phyloP scores from a whole-genome alignment of 2,113 vertebrate genomes.

The Phaethornis superciliosus region DNA sequence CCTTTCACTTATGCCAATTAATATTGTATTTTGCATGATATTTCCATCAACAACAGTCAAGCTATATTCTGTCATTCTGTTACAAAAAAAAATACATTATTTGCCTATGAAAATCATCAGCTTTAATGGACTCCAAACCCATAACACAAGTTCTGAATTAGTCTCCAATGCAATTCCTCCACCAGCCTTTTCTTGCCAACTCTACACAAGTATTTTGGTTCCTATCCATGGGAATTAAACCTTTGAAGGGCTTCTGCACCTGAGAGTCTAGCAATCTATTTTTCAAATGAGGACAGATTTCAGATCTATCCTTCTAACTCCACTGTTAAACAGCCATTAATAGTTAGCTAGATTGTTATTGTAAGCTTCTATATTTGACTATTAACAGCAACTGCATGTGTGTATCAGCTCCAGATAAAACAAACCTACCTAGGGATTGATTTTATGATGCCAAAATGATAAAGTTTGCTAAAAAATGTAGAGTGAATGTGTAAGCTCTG shows the following conservation, averaged over 20 bases:
- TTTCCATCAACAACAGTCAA: not conserved
- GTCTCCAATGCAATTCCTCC: not conserved
- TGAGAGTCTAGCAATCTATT: not conserved
- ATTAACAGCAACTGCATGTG: slow-evolving; percentile 23
- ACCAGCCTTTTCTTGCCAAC: not conserved
- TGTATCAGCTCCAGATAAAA: slow-evolving; percentile 32
- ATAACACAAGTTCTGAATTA: not conserved
- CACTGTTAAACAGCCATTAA: slow-evolving; percentile 18
- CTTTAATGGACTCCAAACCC: not conserved
- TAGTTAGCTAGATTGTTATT: slow-evolving; percentile 40
- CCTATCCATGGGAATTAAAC: not conserved
- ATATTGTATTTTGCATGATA: not conserved
- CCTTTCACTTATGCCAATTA: not conserved
- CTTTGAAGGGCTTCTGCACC: slow-evolving; percentile 8
- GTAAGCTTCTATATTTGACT: slow-evolving; percentile 37
- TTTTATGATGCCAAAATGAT: slow-evolving; percentile 66
- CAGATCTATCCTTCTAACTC: not conserved
- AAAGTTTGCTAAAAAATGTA: slow-evolving; percentile 62
- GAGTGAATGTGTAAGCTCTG: slow-evolving; percentile 59
- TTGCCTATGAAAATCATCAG: not conserved
- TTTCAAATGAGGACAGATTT: slow-evolving; percentile 19
- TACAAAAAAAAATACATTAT: not conserved
- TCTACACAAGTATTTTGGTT: not conserved
- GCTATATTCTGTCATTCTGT: not conserved
- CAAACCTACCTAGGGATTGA: slow-evolving; percentile 42